These are phyloP conservation scores for Leptopilina clavipes DNA, from an alignment of 1,140 invertebrate species.

Conservation along the genomic window DNA sequence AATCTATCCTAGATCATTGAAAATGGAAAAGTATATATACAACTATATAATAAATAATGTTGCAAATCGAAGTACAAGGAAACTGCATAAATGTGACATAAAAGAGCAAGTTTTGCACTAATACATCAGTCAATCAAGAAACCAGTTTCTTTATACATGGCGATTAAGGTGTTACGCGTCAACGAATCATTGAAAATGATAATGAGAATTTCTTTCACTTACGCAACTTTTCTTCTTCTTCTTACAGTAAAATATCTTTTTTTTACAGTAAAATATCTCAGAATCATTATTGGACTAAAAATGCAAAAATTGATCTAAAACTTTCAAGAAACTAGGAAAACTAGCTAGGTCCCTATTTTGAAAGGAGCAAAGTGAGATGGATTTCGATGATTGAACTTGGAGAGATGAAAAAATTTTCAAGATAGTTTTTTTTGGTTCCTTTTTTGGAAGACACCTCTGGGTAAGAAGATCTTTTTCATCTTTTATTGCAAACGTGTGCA, in stretches of 20 bases:
- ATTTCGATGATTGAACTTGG: no score
- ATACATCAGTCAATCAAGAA: conserved; percentile 5
- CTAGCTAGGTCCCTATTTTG: no score
- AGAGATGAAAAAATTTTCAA: no score
- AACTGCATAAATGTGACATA: background rate
- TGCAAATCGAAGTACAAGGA: no score
- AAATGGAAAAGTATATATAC: background rate
- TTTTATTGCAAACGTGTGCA: conserved; percentile 17
- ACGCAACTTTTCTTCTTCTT: background rate
- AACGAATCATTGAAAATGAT: conserved; percentile 14
- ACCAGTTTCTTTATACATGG: background rate
- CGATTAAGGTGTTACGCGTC: conserved; percentile 54
- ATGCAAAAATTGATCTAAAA: no score
- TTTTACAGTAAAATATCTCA: no score
- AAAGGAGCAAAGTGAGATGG: no score
- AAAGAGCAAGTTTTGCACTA: conserved; percentile 36
- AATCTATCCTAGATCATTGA: conserved; percentile 31
- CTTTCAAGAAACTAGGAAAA: no score
- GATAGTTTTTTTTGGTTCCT: no score
- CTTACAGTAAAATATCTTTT: no score
- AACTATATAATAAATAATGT: conserved; percentile 15
- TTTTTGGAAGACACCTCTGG: background rate
- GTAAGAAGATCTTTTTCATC: conserved; percentile 18
- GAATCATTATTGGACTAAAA: no score
- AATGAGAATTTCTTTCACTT: conserved; percentile 23